Percentiles rank a stretch among this genome's conserved stretches.
These are phyloP conservation scores for Agonopterix alstromeriana DNA, from an alignment of 2,888 invertebrate species.

Conservation along the genomic window DNA sequence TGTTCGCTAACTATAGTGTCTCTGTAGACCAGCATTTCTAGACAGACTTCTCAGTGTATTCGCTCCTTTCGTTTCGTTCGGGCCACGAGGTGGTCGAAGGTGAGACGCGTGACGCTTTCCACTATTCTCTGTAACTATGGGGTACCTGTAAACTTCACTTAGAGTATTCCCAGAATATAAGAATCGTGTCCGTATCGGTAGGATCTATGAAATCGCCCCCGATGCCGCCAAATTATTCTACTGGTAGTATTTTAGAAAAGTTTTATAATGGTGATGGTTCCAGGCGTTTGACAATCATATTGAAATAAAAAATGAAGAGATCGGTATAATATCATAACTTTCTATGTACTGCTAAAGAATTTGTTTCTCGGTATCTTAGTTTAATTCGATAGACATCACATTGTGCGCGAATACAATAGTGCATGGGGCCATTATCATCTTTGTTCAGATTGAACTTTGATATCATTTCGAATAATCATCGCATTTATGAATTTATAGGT, in stretches of 20 bases:
- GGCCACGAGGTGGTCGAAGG: not conserved
- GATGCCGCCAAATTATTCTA: slow-evolving; percentile 25
- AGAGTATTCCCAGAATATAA: too few species aligned
- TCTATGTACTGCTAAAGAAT: not conserved
- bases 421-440: slow-evolving; percentile 16
- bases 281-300: not conserved
- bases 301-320: not conserved
- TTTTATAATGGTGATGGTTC: slow-evolving; percentile 15
- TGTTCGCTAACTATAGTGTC: too few species aligned
- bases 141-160: too few species aligned
- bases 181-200: not conserved
- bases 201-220: slow-evolving; percentile 15
- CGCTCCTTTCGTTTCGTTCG: too few species aligned
- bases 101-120: too few species aligned
- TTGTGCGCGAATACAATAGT: not conserved
- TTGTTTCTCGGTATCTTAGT: not conserved
- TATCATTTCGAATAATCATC: slow-evolving; percentile 3
- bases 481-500: slow-evolving; percentile 32
- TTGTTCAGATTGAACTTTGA: slow-evolving; percentile 10
- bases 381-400: not conserved
- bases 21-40: too few species aligned
- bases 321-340: too few species aligned
- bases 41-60: too few species aligned
- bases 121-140: too few species aligned
- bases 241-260: slow-evolving; percentile 19